Evolutionary conservation across 2,888 invertebrate genomes (phyloP), one percentile per base, ranked within the genome.

Genomic region (Latheticus oryzae): DNA sequence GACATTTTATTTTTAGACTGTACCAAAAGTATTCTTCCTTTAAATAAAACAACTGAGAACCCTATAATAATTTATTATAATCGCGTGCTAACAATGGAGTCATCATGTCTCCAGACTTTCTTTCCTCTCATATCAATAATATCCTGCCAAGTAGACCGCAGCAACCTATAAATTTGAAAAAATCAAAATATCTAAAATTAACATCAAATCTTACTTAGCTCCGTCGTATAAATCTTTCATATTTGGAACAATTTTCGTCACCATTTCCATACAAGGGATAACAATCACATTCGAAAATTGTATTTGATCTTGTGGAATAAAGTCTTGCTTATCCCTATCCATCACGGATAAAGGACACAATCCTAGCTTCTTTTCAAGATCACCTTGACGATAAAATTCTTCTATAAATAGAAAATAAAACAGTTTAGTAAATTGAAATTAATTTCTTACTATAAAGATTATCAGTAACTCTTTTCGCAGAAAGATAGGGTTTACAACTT

Each of bases 231-330:
- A 77, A 7, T 76, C 76, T 16, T 64, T 65, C 3, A 83, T 83
- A 68, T 83, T 83, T 1, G 85, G 83, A 58, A 86, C 76, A 28
- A 84, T 62, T 50, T 73, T 76, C 68, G 80, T 79, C 64, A 86
- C 73, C 62, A 86, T 73, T 68, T 83, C 74, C 11, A 82, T 76
- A 54, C 85, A 85, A 0, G 86, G 86, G 66, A 86, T 71, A 59
- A 85, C 83, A 47, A 86, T 82, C 21, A 85, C 82, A 0, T 82
- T 80, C 11, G 85, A 74, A 77, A 86, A 86, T 72, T 85, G 83
- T 11, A 85, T 82, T 79, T 87, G 87, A 62, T 86, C 85, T 11
- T 84, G 83, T 0, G 86, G 85, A 70, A 86, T 83, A 73, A 81
- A 80, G 57, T 79, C 65, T 59, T 79, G 73, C 66, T 84, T 84